Evolutionary conservation across 2,113 vertebrate genomes (phyloP).

Genomic region (Sinocyclocheilus grahami): DNA sequence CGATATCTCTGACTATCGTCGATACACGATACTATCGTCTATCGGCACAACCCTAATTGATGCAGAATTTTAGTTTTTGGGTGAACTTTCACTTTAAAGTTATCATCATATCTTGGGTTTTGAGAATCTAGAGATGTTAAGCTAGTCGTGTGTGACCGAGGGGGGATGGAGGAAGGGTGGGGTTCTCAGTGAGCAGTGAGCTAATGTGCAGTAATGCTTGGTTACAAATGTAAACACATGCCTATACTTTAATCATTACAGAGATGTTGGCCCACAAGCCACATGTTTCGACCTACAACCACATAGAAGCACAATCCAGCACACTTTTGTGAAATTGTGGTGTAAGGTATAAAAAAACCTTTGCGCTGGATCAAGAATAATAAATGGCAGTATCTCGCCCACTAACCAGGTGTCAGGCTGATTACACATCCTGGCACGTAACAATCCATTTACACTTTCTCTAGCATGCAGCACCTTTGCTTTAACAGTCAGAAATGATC

Average conservation of each 20-base stretch:
- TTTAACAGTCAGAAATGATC: neutral
- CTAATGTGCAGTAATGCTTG: slow-evolving; percentile 18
- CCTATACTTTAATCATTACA: slow-evolving; percentile 18
- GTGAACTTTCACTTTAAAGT: neutral
- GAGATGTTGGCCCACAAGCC: no score
- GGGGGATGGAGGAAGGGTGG: slow-evolving; percentile 14
- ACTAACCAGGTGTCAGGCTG: neutral
- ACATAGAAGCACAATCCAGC: neutral
- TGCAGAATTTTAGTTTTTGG: neutral
- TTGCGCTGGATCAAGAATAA: neutral
- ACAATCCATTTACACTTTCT: slow-evolving; percentile 13
- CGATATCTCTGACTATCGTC: no score
- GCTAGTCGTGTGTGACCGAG: neutral
- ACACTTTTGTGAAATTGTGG: neutral
- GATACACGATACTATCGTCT: no score
- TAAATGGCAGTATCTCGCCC: neutral
- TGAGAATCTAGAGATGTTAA: neutral
- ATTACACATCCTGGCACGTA: slow-evolving; percentile 21
- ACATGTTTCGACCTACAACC: neutral
- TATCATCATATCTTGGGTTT: neutral
- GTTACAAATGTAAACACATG: slow-evolving; percentile 28
- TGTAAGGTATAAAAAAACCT: neutral
- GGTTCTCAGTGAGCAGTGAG: neutral
- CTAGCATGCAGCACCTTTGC: neutral
- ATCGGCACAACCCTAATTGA: no score